Evolutionary conservation across 1,140 invertebrate species (phyloP).

Genomic region (Eubasilissa regina): DNA sequence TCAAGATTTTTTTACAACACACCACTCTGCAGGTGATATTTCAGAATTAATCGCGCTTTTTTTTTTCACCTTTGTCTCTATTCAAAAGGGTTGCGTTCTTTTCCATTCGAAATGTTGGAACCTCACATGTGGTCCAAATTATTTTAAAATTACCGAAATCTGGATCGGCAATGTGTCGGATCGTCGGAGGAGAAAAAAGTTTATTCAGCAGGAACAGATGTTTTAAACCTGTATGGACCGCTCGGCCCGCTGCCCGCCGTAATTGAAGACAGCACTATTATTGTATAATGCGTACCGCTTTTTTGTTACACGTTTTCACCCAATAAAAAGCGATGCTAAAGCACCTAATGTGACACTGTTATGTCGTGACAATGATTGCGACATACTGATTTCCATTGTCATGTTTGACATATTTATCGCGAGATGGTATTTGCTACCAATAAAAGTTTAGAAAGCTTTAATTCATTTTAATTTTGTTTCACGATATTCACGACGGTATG

Average conservation of each 20-base stretch:
- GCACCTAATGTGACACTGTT: not conserved
- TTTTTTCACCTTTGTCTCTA: slow-evolving; percentile 3
- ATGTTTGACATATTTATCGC: not conserved
- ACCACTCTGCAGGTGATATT: too few species aligned
- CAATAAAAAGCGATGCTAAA: not conserved
- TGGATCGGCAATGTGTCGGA: slow-evolving; percentile 20
- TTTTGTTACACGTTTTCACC: not conserved
- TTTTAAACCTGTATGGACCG: slow-evolving; percentile 26
- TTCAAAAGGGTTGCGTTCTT: slow-evolving; percentile 13
- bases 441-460: too few species aligned
- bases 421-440: not conserved
- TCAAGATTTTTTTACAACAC: too few species aligned
- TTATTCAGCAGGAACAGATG: slow-evolving; percentile 27
- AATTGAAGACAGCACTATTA: not conserved
- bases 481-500: too few species aligned
- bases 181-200: not conserved
- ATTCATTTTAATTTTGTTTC: too few species aligned
- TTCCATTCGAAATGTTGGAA: not conserved
- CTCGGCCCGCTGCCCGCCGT: not conserved
- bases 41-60: not conserved
- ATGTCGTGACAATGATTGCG: not conserved
- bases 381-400: not conserved
- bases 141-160: slow-evolving; percentile 38
- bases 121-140: slow-evolving; percentile 17
- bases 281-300: not conserved